These are phyloP conservation scores for Melanotaenia trifasciata DNA, from an alignment of 2,797 vertebrate species.

Conservation along the genomic window DNA sequence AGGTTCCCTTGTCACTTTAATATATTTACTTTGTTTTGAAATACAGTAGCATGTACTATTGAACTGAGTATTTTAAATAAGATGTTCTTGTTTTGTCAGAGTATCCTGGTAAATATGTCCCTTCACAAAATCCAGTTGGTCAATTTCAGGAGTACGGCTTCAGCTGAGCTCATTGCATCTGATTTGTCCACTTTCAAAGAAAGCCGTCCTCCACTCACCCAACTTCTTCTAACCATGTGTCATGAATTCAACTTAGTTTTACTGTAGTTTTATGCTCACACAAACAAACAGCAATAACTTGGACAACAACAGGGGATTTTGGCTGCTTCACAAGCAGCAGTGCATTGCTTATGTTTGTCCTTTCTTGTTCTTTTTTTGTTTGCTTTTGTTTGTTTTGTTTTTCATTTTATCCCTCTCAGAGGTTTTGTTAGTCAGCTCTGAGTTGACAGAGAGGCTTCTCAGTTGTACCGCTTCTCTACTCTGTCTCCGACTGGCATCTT, in stretches of 20 bases:
- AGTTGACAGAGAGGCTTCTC: neutral
- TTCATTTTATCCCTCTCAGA: neutral
- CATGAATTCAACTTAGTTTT: neutral
- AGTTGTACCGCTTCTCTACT: constrained; percentile 4
- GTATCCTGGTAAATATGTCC: too few relatives aligned
- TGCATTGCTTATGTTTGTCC: neutral
- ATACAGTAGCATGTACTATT: too few relatives aligned
- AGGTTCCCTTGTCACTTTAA: too few relatives aligned
- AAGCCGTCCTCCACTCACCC: neutral
- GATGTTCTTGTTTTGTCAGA: too few relatives aligned
- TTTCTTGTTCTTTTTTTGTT: neutral
- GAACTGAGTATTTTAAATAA: too few relatives aligned
- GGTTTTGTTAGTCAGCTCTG: constrained; percentile 23
- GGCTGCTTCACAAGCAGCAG: neutral
- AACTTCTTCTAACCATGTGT: neutral
- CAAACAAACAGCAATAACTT: neutral
- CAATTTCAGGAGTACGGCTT: too few relatives aligned
- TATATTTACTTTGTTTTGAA: too few relatives aligned
- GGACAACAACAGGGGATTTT: neutral
- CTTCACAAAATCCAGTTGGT: too few relatives aligned
- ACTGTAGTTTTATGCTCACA: neutral
- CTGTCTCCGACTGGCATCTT: constrained; percentile 28
- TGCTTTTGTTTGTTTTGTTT: neutral
- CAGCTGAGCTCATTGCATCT: too few relatives aligned
- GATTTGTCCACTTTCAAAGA: too few relatives aligned